Base-by-base conservation (phyloP, 2,888 invertebrate species). In the Chrysopilus asiliformis region DNA sequence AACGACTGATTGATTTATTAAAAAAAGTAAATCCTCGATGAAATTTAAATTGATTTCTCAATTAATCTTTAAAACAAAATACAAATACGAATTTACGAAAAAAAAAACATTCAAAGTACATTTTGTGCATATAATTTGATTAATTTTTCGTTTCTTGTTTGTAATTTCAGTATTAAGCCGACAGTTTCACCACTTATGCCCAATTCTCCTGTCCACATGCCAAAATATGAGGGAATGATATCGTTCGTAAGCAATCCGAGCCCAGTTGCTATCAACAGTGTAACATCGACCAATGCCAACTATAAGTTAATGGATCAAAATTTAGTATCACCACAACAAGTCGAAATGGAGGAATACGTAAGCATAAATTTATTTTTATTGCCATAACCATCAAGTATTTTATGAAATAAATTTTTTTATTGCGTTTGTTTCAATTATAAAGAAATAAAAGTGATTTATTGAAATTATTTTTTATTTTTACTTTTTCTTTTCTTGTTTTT, bases 211-310 rank as follows among this genome's bases (percentile, higher is more conserved):
- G 58, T 58, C 40, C 63, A 63, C 43, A 57, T 59, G 45, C 57
- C 61, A 40, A 62, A 62, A 54, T 61, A 58, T 47, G 62, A 62
- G 55, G 60, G 58, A 46, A 46, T 57, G 38, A 52, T 58, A 34
- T 60, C 56, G 46, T 43, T 58, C 40, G 55, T 58, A 28, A 39
- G 31, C 32, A 43, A 41, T 38, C 34, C 40, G 28, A 62, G 60
- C 46, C 60, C 63, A 36, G 58, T 62, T 48, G 58, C 58, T 25
- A 60, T 60, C 38, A 62, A 61, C 43, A 61, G 57, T 53, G 61
- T 62, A 41, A 61, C 63, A 40, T 62, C 63, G 32, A 61, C 62
- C 22, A 62, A 62, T 51, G 56, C 60, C 42, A 56, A 58, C 43
- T 50, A 58, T 44, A 64, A 63, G 49, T 51, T 60, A 41, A 57